phyloP scores from a whole-genome alignment of 2,888 invertebrate species.

The Oithona nana region DNA sequence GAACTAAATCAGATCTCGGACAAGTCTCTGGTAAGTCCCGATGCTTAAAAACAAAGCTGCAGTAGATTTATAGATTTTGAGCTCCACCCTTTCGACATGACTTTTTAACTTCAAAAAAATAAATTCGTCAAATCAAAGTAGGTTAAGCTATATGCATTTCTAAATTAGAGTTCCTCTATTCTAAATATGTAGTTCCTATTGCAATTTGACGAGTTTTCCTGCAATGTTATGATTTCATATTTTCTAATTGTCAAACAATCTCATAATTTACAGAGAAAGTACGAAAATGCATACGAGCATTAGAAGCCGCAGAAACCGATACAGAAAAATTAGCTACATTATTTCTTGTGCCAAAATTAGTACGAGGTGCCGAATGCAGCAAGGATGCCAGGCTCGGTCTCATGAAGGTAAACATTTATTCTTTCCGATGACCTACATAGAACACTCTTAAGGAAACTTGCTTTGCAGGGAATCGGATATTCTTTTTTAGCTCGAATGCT shows the following conservation, averaged over 20 bases:
- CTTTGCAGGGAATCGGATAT: conserved; percentile 9
- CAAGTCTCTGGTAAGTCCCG: no score
- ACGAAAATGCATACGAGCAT: conserved; percentile 58
- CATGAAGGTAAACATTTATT: conserved; percentile 4
- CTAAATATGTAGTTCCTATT: not conserved
- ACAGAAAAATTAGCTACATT: conserved; percentile 78
- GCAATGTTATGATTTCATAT: no score
- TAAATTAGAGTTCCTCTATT: not conserved
- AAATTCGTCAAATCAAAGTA: no score
- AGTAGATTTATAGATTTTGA: no score
- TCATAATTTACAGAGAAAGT: conserved; percentile 51
- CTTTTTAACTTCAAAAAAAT: no score
- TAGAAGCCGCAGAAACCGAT: conserved; percentile 59
- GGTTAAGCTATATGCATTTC: not conserved
- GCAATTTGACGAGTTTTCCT: no score
- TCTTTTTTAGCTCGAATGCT: conserved; percentile 17
- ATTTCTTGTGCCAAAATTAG: conserved; percentile 74
- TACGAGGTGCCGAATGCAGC: conserved; percentile 25
- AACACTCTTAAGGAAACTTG: not conserved
- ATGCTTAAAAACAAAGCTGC: no score
- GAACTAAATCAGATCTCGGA: no score
- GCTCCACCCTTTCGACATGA: no score
- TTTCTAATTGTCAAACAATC: no score
- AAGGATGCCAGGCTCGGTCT: not conserved
- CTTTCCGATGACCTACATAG: not conserved